These are phyloP conservation scores for Bergia puertoricense DNA, from an alignment of 92 coral and sea anemone genomes.

Conservation along the genomic window DNA sequence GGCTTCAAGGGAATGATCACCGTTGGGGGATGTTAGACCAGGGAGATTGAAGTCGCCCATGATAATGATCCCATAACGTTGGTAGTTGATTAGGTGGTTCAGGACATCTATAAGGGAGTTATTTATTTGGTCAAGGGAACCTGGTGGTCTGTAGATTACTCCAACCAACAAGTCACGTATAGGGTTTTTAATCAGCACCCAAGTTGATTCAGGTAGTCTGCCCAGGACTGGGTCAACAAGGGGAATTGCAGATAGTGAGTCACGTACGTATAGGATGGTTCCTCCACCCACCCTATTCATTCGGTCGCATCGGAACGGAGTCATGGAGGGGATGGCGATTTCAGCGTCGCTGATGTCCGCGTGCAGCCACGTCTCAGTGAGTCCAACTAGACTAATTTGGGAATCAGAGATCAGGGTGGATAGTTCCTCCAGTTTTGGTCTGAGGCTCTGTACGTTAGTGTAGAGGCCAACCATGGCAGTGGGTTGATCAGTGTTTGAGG, in stretches of 20 bases:
- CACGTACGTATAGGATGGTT: not conserved
- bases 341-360: not conserved
- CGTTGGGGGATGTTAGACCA: no score
- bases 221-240: not conserved
- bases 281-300: not conserved
- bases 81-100: not conserved
- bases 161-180: not conserved
- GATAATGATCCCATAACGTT: not conserved
- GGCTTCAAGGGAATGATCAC: no score
- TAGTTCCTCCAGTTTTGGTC: not conserved
- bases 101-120: not conserved
- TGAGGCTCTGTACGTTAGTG: not conserved
- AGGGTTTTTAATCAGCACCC: not conserved
- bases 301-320: not conserved
- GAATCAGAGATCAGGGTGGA: not conserved
- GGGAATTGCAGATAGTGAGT: not conserved
- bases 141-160: not conserved
- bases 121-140: not conserved
- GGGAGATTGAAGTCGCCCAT: not conserved
- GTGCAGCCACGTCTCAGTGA: not conserved
- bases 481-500: not conserved
- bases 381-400: no score
- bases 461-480: not conserved
- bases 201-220: not conserved
- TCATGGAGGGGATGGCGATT: not conserved